Evolutionary conservation across 2,797 vertebrate species (phyloP).

Genomic region (Triplophysa bombifrons): DNA sequence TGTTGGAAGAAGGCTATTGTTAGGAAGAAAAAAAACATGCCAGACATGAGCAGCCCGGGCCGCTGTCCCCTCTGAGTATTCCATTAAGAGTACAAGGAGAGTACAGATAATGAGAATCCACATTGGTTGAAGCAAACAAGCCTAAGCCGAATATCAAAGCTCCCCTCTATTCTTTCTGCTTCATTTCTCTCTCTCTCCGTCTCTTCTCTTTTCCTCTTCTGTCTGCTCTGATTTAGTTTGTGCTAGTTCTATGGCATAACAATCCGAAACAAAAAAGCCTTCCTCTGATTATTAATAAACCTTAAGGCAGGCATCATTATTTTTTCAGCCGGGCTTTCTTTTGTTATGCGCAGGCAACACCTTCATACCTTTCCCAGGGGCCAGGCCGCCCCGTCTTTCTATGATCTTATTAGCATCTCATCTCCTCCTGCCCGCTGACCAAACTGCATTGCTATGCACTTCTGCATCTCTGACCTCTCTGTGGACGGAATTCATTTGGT

Average conservation of each 20-base stretch:
- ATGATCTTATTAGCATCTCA: conserved; percentile 93
- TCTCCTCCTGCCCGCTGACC: conserved; percentile 86
- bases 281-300: conserved; percentile 91
- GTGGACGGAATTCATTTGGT: conserved; percentile 87
- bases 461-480: conserved; percentile 91
- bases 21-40: conserved; percentile 43
- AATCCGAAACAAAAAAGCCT: conserved; percentile 76
- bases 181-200: conserved; percentile 53
- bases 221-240: conserved; percentile 63
- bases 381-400: conserved; percentile 84
- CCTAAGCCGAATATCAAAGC: conserved; percentile 45
- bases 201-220: conserved; percentile 56
- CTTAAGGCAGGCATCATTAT: conserved; percentile 88
- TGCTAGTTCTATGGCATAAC: conserved; percentile 72
- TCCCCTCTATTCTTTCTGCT: conserved; percentile 32
- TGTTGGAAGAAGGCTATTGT: conserved; percentile 46
- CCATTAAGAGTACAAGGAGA: conserved; percentile 57
- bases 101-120: conserved; percentile 53
- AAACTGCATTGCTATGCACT: conserved; percentile 93
- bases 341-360: conserved; percentile 87
- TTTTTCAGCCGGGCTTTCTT: conserved; percentile 89
- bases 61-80: conserved; percentile 35
- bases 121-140: conserved; percentile 48
- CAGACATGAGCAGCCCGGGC: conserved; percentile 34
- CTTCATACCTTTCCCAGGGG: conserved; percentile 89